Conservation (phyloP, 2,888 invertebrate species). For the Apotomis capreana region DNA sequence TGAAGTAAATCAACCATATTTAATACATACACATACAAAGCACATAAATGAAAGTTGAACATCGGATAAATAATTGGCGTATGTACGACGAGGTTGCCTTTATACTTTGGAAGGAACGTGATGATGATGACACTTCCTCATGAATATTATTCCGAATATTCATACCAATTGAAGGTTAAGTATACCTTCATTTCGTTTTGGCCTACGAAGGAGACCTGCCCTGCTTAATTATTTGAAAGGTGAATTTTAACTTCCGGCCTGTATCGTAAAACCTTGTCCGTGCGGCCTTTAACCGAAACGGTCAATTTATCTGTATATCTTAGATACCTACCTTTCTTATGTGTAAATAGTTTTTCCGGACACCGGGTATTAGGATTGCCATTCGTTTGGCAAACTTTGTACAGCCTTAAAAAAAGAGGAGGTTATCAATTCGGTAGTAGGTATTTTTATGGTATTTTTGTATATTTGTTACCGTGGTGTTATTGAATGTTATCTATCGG, state of each 20-base stretch:
- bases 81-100: not conserved
- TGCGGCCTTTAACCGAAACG: slow-evolving; percentile 24
- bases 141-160: not conserved
- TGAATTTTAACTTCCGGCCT: slow-evolving; percentile 31
- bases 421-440: too few relatives aligned
- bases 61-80: too few relatives aligned
- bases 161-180: slow-evolving; percentile 5
- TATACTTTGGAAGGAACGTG: not conserved
- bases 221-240: slow-evolving; percentile 36
- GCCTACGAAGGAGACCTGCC: slow-evolving; percentile 15
- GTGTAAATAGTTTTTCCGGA: not conserved
- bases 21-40: too few relatives aligned
- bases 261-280: slow-evolving; percentile 30
- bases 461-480: too few relatives aligned
- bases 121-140: slow-evolving; percentile 17
- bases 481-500: too few relatives aligned
- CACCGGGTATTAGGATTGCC: too few relatives aligned
- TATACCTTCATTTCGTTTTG: not conserved
- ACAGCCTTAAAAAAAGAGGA: too few relatives aligned
- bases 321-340: not conserved
- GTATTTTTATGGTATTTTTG: too few relatives aligned
- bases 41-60: too few relatives aligned
- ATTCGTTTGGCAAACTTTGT: too few relatives aligned
- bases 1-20: too few relatives aligned
- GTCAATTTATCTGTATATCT: slow-evolving; percentile 42